Base-by-base conservation (phyloP, 35 echinoderm and acorn worm species). In the Lytechinus variegatus region DNA sequence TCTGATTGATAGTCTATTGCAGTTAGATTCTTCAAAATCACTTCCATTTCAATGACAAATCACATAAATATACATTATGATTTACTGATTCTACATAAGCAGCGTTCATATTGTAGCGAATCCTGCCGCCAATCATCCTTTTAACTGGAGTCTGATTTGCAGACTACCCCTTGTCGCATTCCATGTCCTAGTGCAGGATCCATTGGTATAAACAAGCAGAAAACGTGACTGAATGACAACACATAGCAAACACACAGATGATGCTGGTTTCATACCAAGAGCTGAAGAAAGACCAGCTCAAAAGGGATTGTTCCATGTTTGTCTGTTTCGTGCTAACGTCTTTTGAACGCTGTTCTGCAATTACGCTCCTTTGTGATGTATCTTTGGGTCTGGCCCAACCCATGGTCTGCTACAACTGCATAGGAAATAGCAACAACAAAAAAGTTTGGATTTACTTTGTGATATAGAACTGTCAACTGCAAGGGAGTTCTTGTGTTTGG, bases 301-400 rank as follows among this genome's bases (percentile, higher is more conserved):
- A 79, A 79, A 24, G n/a, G 66, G 66, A 79, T 79, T 79, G 66
- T 79, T 79, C 66, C 66, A 79, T 79, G 66, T 79, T 79, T 79
- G 66, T 79, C 66, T 79, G 66, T 79, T 79, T 24, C 21, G 66
- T 79, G 14, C 66, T 79, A 79, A 79, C 66, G 66, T 79, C 66
- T 79, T 58, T 79, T 79, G 66, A 79, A 24, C 24, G 19, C 19
- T 79, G 66, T 79, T 79, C 66, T 19, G 19, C 66, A 79, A 79
- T 79, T 79, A 79, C 66, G 7, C 8, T 16, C 66, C 19, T 79
- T 79, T 19, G 19, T 79, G 66, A 6, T 60, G 16, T 24, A 79
- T 79, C 16, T 79, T 79, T 79, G 66, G n/a, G 66, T 79, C 66
- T 24, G 66, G 66, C 66, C 66, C 66, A 79, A 79, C 66, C 66